A percentile compares a stretch with the other conserved stretches of the same genome.
These are phyloP conservation scores for Tetraodon nigroviridis DNA, from an alignment of 2,113 vertebrate genomes.

Conservation along the genomic window DNA sequence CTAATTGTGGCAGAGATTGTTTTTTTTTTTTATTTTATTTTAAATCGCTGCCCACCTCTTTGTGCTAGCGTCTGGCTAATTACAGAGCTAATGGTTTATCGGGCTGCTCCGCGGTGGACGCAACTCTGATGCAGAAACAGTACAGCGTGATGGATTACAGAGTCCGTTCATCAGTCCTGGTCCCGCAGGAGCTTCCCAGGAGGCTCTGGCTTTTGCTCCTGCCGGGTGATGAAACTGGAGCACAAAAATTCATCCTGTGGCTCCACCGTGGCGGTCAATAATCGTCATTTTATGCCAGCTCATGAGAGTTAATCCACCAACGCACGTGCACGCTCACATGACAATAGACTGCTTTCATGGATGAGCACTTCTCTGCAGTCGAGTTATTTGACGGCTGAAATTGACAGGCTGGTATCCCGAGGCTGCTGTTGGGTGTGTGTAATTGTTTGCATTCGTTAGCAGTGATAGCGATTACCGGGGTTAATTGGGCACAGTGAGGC, in stretches of 20 bases:
- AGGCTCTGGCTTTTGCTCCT: conserved; percentile 15
- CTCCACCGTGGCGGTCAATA: conserved; percentile 30
- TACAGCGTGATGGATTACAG: conserved; percentile 55
- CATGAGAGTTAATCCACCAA: conserved; percentile 25
- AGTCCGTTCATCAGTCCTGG: conserved; percentile 32
- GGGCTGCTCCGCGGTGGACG: conserved; percentile 44
- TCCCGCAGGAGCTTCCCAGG: conserved; percentile 26
- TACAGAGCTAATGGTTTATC: conserved; percentile 65
- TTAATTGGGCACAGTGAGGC: conserved; percentile 57
- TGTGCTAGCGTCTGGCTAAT: conserved; percentile 55
- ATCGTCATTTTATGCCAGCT: conserved; percentile 44
- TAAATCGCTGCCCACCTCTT: conserved; percentile 25
- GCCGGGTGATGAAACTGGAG: conserved; percentile 21
- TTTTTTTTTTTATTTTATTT: conserved; percentile 28
- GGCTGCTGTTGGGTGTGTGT: conserved; percentile 30
- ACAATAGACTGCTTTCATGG: conserved; percentile 31
- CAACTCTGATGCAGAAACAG: conserved; percentile 48
- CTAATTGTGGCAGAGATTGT: conserved; percentile 69
- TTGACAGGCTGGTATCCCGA: conserved; percentile 40
- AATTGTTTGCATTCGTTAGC: conserved; percentile 41
- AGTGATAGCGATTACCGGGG: conserved; percentile 54
- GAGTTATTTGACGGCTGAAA: conserved; percentile 31
- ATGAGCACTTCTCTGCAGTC: conserved; percentile 27
- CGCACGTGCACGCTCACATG: conserved; percentile 9
- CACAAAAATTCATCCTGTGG: conserved; percentile 27